Evolutionary conservation across 1,140 invertebrate genomes (phyloP).

Genomic region (Brachionus rubens): DNA sequence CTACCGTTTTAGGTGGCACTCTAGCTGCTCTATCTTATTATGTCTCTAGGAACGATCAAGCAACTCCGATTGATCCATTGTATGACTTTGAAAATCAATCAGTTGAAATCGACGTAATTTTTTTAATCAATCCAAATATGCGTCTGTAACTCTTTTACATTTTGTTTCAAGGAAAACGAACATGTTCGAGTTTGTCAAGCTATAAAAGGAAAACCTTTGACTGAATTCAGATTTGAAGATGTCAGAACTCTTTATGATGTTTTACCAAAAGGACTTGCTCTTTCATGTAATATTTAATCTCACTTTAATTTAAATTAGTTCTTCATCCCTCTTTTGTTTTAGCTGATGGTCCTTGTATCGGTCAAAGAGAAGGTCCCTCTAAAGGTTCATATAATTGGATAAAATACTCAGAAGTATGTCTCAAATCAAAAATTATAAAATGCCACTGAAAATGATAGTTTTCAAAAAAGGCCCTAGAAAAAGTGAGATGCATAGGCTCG

Average conservation of each 20-base stretch:
- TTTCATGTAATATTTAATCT: not conserved
- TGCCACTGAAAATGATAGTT: too few relatives aligned
- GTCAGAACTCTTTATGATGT: slow-evolving; percentile 31
- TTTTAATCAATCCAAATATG: too few relatives aligned
- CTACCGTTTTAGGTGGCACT: not conserved
- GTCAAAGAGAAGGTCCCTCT: slow-evolving; percentile 21
- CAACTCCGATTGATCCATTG: slow-evolving; percentile 15
- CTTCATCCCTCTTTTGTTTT: not conserved
- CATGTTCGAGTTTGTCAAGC: slow-evolving; percentile 9
- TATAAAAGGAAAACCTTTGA: slow-evolving; percentile 22
- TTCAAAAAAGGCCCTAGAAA: slow-evolving; percentile 8
- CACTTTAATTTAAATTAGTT: not conserved
- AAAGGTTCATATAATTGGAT: slow-evolving; percentile 32
- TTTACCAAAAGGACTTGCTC: slow-evolving; percentile 6
- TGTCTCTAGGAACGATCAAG: not conserved
- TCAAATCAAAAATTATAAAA: too few relatives aligned
- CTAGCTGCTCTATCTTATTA: slow-evolving; percentile 5
- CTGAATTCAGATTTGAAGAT: slow-evolving; percentile 13
- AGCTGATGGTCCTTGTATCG: slow-evolving; percentile 41
- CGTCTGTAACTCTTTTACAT: too few relatives aligned
- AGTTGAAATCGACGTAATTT: slow-evolving; percentile 1
- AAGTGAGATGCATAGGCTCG: not conserved
- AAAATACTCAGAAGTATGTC: slow-evolving; percentile 44
- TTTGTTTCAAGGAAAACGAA: not conserved
- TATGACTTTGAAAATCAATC: slow-evolving; percentile 44